Evolutionary conservation across 2,797 vertebrate genomes (phyloP).

Genomic region (Cuculus canorus): DNA sequence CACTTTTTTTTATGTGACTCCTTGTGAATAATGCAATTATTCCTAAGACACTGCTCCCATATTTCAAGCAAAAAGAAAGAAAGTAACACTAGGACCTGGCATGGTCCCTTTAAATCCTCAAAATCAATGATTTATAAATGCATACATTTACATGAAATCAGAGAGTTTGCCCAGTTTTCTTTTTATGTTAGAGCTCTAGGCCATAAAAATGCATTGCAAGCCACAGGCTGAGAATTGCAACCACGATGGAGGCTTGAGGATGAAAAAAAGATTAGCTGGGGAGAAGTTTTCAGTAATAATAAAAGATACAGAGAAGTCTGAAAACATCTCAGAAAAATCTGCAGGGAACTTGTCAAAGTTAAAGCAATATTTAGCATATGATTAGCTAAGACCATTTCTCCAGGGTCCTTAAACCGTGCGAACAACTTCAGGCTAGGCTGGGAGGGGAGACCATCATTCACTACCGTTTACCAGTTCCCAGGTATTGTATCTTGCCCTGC

Average conservation of each 20-base stretch:
- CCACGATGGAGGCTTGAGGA: neutral
- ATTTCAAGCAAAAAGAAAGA: neutral
- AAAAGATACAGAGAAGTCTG: neutral
- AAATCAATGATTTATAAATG: neutral
- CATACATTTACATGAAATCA: neutral
- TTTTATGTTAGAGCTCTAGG: neutral
- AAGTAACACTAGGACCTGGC: neutral
- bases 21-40: neutral
- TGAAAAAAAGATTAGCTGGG: neutral
- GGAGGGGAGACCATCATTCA: neutral
- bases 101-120: neutral
- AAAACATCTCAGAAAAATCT: neutral
- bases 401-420: neutral
- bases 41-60: neutral
- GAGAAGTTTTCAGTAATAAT: neutral
- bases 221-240: neutral
- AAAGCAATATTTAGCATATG: neutral
- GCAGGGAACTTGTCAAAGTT: neutral
- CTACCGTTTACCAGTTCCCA: neutral
- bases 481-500: rapidly evolving
- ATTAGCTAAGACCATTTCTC: neutral
- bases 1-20: neutral
- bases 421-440: neutral
- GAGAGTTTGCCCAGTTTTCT: neutral
- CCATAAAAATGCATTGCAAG: neutral